Conservation (phyloP, 1,140 invertebrate species). For the Bombus superbus region DNA sequence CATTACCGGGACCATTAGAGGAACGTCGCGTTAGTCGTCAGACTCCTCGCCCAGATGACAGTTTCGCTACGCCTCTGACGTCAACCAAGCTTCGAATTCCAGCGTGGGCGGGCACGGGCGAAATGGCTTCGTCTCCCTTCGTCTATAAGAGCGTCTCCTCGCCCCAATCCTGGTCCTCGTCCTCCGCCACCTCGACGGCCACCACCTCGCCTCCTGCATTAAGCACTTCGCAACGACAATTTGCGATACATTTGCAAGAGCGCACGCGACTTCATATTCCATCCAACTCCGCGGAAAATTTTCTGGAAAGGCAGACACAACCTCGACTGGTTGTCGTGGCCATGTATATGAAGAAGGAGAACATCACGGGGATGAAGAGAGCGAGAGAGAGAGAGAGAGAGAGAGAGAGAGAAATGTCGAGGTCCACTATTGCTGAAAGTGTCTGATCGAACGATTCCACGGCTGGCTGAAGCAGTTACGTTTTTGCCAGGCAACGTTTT, state of each 20-base stretch:
- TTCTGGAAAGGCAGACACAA: constrained; percentile 31
- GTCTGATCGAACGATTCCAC: constrained; percentile 46
- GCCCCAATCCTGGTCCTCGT: constrained; percentile 54
- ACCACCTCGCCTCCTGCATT: constrained; percentile 72
- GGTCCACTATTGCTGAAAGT: constrained; percentile 12
- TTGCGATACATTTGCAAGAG: constrained; percentile 82
- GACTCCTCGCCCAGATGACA: constrained; percentile 66
- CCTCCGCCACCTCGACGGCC: constrained; percentile 51
- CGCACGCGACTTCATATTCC: constrained; percentile 49
- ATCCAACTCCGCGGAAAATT: constrained; percentile 60
- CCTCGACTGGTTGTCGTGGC: not conserved
- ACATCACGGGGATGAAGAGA: not conserved
- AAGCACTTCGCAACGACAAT: constrained; percentile 82
- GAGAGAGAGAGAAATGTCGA: too few relatives aligned
- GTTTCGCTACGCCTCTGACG: constrained; percentile 68
- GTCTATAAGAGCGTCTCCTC: constrained; percentile 56
- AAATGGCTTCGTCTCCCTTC: constrained; percentile 65
- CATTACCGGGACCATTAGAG: constrained; percentile 78
- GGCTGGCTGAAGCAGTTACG: constrained; percentile 27
- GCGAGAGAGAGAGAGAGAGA: too few relatives aligned
- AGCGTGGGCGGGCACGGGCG: constrained; percentile 50
- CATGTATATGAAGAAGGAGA: not conserved
- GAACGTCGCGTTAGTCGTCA: constrained; percentile 41
- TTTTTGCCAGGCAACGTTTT: constrained; percentile 29
- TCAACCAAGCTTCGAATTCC: constrained; percentile 71